A percentile compares a stretch with the other conserved stretches of the same genome.
Evolutionary conservation across 1,140 invertebrate genomes (phyloP).

Genomic region (Ridgeia piscesae): DNA sequence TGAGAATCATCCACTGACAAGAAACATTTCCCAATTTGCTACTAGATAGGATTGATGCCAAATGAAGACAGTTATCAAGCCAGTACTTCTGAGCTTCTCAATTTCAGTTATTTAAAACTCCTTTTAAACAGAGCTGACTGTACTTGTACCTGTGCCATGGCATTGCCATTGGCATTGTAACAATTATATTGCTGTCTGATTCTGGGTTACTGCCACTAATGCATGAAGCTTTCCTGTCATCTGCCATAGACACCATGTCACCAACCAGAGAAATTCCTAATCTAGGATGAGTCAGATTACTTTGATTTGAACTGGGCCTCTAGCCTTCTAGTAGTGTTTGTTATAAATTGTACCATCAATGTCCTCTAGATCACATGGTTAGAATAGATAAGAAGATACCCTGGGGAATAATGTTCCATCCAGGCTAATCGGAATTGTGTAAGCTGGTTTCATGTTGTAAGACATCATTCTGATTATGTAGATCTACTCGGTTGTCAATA

Average conservation of each 20-base stretch:
- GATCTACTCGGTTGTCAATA: not conserved
- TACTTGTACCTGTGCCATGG: too few relatives aligned
- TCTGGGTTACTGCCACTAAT: not conserved
- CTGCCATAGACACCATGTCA: not conserved
- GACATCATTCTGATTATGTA: not conserved
- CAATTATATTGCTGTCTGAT: not conserved
- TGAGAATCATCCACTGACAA: too few relatives aligned
- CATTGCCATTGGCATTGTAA: too few relatives aligned
- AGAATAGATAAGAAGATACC: not conserved
- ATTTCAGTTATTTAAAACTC: too few relatives aligned
- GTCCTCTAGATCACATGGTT: not conserved
- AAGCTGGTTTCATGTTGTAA: not conserved
- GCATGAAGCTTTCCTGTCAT: not conserved
- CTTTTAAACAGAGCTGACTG: too few relatives aligned
- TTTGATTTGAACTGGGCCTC: not conserved
- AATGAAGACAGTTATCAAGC: too few relatives aligned
- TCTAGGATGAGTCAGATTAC: not conserved
- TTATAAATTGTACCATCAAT: slow-evolving; percentile 2
- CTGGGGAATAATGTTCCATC: not conserved
- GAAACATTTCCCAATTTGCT: too few relatives aligned
- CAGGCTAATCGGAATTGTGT: not conserved
- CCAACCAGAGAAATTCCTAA: not conserved
- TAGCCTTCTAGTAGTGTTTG: not conserved
- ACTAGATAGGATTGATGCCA: too few relatives aligned
- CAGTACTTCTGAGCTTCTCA: too few relatives aligned